Percentiles rank a stretch among this genome's conserved stretches.
phyloP scores from a whole-genome alignment of 1,140 invertebrate species.

The Macrobrachium nipponense region DNA sequence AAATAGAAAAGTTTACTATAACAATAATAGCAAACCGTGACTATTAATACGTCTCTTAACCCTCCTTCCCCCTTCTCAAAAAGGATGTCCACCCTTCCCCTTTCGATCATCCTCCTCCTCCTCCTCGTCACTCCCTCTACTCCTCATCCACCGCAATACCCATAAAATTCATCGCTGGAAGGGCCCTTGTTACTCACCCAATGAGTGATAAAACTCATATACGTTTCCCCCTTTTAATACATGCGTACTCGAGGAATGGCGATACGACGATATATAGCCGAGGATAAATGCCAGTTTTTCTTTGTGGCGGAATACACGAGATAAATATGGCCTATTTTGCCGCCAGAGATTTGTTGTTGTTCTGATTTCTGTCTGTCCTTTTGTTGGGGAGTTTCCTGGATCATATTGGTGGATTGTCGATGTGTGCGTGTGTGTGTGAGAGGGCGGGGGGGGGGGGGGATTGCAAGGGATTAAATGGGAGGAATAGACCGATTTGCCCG shows the following conservation, averaged over 20 bases:
- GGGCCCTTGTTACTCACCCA: neutral
- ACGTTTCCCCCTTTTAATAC: too few relatives aligned
- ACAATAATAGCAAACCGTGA: too few relatives aligned
- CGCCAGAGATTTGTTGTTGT: slow-evolving; percentile 1
- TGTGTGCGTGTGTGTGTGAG: slow-evolving; percentile 13
- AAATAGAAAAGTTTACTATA: too few relatives aligned
- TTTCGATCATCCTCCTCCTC: slow-evolving; percentile 13
- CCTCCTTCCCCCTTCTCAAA: too few relatives aligned
- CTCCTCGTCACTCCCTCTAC: slow-evolving; percentile 3
- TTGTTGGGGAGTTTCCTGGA: neutral
- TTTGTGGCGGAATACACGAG: too few relatives aligned
- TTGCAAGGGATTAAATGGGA: slow-evolving; percentile 3
- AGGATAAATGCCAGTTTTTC: too few relatives aligned
- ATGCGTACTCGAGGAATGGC: too few relatives aligned
- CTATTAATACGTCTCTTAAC: too few relatives aligned
- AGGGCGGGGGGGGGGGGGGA: neutral
- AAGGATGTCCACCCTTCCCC: too few relatives aligned
- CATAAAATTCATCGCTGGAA: neutral
- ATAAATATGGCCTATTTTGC: too few relatives aligned
- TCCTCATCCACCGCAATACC: neutral
- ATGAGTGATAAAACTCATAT: too few relatives aligned
- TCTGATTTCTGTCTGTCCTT: slow-evolving; percentile 5
- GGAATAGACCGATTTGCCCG: neutral
- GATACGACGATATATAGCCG: too few relatives aligned
- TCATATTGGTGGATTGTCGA: neutral